Conservation (phyloP, 2,797 vertebrate genomes). For the Pseudocheirus occidentalis region DNA sequence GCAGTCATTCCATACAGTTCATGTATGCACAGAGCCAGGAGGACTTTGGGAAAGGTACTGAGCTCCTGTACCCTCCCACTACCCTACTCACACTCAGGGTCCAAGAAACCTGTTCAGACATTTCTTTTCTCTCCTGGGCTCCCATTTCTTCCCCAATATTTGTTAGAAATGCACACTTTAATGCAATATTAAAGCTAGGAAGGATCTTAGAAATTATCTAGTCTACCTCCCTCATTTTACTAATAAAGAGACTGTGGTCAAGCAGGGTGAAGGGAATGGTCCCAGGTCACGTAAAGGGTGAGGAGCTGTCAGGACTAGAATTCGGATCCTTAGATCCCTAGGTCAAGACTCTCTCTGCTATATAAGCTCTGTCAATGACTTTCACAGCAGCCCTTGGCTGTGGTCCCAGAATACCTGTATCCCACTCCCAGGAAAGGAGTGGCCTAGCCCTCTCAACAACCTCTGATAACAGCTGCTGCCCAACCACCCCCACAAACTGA, state of each 20-base stretch:
- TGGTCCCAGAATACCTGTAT: not conserved
- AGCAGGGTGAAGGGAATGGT: not conserved
- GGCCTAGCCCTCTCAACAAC: not conserved
- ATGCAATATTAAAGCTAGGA: not conserved
- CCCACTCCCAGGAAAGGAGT: not conserved
- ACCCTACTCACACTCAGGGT: not conserved
- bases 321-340: not conserved
- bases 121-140: not conserved
- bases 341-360: not conserved
- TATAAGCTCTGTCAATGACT: not conserved
- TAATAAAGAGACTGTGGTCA: not conserved
- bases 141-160: not conserved
- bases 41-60: not conserved
- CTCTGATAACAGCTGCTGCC: not conserved
- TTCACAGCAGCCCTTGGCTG: not conserved
- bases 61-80: not conserved
- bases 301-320: not conserved
- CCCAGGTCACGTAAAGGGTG: not conserved
- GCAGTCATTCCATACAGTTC: not conserved
- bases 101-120: not conserved
- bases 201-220: not conserved
- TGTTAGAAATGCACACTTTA: not conserved
- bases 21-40: not conserved
- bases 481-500: not conserved
- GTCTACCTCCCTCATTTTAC: not conserved